Conservation (phyloP, 2,113 vertebrate genomes). For the Xyliphius kryptos region DNA sequence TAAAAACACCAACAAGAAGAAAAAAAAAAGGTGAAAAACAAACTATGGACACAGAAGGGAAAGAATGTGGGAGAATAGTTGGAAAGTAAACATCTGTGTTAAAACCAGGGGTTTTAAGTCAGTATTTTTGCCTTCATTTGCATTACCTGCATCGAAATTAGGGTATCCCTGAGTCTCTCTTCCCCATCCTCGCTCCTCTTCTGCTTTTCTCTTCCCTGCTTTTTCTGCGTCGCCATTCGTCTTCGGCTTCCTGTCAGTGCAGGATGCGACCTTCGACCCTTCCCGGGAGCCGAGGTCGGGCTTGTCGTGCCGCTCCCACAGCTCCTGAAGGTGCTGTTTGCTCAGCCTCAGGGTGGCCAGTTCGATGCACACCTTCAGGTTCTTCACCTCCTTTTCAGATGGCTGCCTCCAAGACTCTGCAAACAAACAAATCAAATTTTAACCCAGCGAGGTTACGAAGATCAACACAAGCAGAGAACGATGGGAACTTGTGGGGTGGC, state of each 20-base stretch:
- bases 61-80: no score
- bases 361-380: constrained; percentile 98
- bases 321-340: constrained; percentile 84
- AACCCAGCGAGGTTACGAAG: no score
- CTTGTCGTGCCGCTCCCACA: constrained; percentile 74
- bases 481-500: no score
- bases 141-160: constrained; percentile 76
- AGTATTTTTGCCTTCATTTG: no score
- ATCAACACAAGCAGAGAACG: no score
- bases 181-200: constrained; percentile 85
- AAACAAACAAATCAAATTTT: constrained; percentile 72
- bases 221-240: constrained; percentile 70
- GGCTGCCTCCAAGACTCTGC: constrained; percentile 68
- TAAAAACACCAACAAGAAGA: no score
- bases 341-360: constrained; percentile 94
- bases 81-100: no score
- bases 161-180: constrained; percentile 80
- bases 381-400: constrained; percentile 83
- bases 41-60: no score
- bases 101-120: no score
- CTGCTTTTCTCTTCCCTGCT: constrained; percentile 75
- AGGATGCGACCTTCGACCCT: constrained; percentile 60
- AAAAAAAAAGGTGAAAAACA: no score
- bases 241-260: constrained; percentile 62
- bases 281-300: constrained; percentile 50